Evolutionary conservation across 2,797 vertebrate genomes (phyloP).

Genomic region (Mus spretus): DNA sequence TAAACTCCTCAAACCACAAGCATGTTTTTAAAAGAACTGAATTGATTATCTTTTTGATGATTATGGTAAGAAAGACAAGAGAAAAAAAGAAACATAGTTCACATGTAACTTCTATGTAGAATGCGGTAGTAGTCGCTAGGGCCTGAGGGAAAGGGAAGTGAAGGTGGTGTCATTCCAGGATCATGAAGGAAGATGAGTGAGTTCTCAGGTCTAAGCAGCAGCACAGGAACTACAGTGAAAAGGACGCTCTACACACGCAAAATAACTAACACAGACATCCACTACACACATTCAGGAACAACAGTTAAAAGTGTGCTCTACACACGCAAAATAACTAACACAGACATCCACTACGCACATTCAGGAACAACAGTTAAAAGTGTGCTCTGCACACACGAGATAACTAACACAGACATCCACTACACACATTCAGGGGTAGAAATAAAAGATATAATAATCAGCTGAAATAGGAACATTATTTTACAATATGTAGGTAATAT

Average conservation of each 20-base stretch:
- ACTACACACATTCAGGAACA: not conserved
- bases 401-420: not conserved
- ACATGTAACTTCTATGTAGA: not conserved
- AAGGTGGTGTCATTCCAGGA: not conserved
- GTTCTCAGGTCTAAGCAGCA: not conserved
- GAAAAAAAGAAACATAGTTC: not conserved
- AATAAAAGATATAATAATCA: not conserved
- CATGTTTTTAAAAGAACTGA: not conserved
- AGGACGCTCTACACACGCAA: not conserved
- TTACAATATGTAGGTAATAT: not conserved
- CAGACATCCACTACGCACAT: not conserved
- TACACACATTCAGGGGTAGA: not conserved
- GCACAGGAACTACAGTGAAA: not conserved
- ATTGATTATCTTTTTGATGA: not conserved
- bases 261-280: not conserved
- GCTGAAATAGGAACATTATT: not conserved
- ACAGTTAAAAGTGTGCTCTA: not conserved
- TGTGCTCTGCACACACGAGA: not conserved
- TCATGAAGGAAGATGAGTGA: not conserved
- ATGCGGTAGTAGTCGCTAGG: not conserved
- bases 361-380: not conserved
- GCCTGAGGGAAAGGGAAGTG: too few species aligned
- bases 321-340: not conserved
- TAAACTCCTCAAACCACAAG: not conserved
- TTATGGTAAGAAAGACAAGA: not conserved